Conservation (phyloP, 1,140 invertebrate genomes). For the Pomphorhynchus laevis region DNA sequence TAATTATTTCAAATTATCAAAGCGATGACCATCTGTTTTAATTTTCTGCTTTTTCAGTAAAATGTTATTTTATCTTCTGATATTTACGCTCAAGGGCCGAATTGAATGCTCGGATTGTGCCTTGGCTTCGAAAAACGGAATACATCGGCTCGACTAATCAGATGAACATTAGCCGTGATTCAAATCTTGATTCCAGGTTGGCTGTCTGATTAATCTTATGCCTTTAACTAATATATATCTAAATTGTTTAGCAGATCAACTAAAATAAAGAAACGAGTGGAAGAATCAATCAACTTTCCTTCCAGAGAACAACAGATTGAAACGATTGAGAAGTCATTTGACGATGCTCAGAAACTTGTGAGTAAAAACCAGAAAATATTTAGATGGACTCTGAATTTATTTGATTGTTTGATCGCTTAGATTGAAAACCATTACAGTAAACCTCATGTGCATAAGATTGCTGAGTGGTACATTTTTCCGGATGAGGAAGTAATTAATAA, state of each 20-base stretch:
- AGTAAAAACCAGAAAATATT: slow-evolving; percentile 3
- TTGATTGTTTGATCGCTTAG: slow-evolving; percentile 13
- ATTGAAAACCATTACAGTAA: slow-evolving; percentile 72
- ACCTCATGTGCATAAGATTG: slow-evolving; percentile 54
- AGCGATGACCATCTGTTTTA: too few relatives aligned
- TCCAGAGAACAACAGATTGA: slow-evolving; percentile 78
- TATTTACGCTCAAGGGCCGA: slow-evolving; percentile 13
- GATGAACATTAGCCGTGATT: neutral
- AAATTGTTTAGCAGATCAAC: too few relatives aligned
- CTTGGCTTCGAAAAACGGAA: slow-evolving; percentile 78
- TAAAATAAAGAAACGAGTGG: too few relatives aligned
- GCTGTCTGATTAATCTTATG: too few relatives aligned
- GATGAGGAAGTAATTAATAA: slow-evolving; percentile 37
- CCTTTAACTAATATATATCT: too few relatives aligned
- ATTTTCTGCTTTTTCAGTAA: too few relatives aligned
- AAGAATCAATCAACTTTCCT: too few relatives aligned
- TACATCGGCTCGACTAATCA: slow-evolving; percentile 45
- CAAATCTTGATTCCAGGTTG: too few relatives aligned
- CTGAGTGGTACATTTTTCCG: slow-evolving; percentile 50
- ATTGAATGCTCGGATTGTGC: slow-evolving; percentile 48
- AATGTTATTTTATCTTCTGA: too few relatives aligned
- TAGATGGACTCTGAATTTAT: neutral
- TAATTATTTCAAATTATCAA: too few relatives aligned
- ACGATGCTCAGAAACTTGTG: slow-evolving; percentile 35
- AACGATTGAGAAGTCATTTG: slow-evolving; percentile 86